A percentile compares a stretch with the other conserved stretches of the same genome.
These are phyloP conservation scores for Opisthocomus hoazin DNA, from an alignment of 2,113 vertebrate species.

Conservation along the genomic window DNA sequence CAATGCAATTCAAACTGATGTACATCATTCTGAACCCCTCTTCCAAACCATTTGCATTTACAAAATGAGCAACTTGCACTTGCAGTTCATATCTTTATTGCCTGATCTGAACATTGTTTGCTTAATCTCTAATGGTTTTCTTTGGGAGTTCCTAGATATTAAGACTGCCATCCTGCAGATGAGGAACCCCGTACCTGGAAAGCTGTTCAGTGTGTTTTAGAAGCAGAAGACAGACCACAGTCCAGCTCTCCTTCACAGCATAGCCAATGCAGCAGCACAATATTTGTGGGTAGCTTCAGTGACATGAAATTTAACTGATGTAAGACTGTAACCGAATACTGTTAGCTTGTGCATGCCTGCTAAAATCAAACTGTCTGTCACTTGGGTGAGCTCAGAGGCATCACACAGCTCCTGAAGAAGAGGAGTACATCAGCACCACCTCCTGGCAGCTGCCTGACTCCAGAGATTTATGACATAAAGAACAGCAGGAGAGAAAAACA, in stretches of 20 bases:
- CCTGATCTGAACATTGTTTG: neutral
- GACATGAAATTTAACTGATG: neutral
- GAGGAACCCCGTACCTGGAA: neutral
- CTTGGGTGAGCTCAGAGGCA: neutral
- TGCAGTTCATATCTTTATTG: neutral
- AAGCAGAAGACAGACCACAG: neutral
- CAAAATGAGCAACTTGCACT: neutral
- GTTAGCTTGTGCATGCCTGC: neutral
- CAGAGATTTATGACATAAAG: neutral
- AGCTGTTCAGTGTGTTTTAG: neutral
- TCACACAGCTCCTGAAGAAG: neutral
- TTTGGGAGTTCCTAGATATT: neutral
- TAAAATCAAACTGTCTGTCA: neutral
- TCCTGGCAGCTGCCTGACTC: neutral
- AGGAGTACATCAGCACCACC: conserved; percentile 51
- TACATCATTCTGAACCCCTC: neutral
- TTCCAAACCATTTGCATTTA: neutral
- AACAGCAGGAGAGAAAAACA: neutral
- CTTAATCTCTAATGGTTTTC: neutral
- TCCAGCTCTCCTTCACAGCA: neutral
- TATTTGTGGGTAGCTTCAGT: neutral
- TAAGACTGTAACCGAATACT: neutral
- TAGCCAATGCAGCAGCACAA: neutral
- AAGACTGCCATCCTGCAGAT: neutral
- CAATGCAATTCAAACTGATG: neutral